Percentiles rank a stretch among this genome's conserved stretches.
Evolutionary conservation across 2,113 vertebrate species (phyloP).

Genomic region (Gnathonemus echidnorhynchus): DNA sequence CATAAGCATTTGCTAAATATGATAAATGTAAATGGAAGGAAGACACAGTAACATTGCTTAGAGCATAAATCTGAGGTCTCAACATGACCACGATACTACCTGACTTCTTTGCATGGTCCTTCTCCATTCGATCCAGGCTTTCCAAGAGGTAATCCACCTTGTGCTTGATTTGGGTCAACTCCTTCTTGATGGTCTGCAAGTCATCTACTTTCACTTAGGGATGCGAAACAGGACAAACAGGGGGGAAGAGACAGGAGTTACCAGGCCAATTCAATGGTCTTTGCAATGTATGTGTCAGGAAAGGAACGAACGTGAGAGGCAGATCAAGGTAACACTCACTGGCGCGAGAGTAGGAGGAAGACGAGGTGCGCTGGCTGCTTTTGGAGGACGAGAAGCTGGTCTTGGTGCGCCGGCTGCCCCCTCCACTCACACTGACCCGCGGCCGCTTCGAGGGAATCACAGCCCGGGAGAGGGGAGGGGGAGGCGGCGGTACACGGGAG

Average conservation of each 20-base stretch:
- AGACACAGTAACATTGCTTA: neutral
- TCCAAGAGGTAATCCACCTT: constrained; percentile 78
- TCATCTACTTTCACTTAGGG: constrained; percentile 73
- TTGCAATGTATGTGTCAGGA: neutral
- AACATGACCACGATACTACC: constrained; percentile 30
- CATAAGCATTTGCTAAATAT: neutral
- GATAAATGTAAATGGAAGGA: neutral
- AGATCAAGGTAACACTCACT: constrained; percentile 32
- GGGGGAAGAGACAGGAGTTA: no score
- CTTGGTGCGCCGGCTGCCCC: constrained; percentile 73
- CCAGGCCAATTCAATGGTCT: neutral
- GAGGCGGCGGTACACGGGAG: constrained; percentile 62
- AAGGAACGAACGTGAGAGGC: neutral
- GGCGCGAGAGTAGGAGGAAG: constrained; percentile 60
- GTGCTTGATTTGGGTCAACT: constrained; percentile 81
- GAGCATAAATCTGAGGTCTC: neutral
- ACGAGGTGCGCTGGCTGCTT: constrained; percentile 65
- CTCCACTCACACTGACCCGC: constrained; percentile 71
- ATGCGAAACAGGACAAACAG: neutral
- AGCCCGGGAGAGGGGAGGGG: constrained; percentile 72
- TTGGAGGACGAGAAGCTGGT: constrained; percentile 79
- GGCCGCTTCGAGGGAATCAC: constrained; percentile 80
- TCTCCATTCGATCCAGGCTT: constrained; percentile 78
- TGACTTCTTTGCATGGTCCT: constrained; percentile 72
- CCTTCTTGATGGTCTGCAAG: constrained; percentile 79